Percentiles rank a stretch among this genome's conserved stretches.
These are phyloP conservation scores for Coptotermes formosanus DNA, from an alignment of 1,140 invertebrate species.

Conservation along the genomic window DNA sequence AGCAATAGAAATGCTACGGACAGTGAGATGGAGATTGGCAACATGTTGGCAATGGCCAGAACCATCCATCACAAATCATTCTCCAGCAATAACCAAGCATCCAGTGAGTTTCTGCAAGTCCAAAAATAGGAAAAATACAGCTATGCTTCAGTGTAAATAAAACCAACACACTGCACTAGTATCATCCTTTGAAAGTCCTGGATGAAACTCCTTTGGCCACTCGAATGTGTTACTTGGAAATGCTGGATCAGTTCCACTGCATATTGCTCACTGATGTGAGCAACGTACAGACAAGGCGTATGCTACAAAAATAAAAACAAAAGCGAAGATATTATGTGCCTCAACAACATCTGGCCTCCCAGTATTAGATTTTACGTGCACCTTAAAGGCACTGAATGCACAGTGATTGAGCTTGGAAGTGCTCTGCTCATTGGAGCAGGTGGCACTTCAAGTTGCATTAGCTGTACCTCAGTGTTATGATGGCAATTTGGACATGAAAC, in stretches of 20 bases:
- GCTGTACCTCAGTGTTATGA: not conserved
- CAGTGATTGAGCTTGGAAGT: slow-evolving; percentile 13
- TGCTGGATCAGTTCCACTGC: slow-evolving; percentile 28
- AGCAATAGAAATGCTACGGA: not conserved
- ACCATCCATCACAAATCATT: not conserved
- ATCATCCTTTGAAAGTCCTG: not conserved
- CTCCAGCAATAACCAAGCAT: slow-evolving; percentile 3
- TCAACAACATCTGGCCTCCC: not conserved
- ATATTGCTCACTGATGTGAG: slow-evolving; percentile 17
- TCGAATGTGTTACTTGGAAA: not conserved
- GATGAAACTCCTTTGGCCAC: not conserved
- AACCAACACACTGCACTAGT: not conserved
- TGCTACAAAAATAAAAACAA: not conserved
- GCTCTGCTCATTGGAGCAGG: not conserved
- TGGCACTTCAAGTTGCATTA: not conserved
- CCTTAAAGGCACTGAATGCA: slow-evolving; percentile 29
- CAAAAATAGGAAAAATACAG: not conserved
- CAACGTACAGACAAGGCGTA: slow-evolving; percentile 19
- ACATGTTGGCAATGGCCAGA: not conserved
- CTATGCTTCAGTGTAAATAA: not conserved
- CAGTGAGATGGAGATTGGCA: not conserved
- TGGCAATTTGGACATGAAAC: not conserved
- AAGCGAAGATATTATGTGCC: not conserved
- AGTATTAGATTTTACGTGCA: not conserved
- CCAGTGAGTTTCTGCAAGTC: not conserved